A percentile compares a stretch with the other conserved stretches of the same genome.
Conservation (phyloP, 2,888 invertebrate genomes). For the Dichetophora obliterata region DNA sequence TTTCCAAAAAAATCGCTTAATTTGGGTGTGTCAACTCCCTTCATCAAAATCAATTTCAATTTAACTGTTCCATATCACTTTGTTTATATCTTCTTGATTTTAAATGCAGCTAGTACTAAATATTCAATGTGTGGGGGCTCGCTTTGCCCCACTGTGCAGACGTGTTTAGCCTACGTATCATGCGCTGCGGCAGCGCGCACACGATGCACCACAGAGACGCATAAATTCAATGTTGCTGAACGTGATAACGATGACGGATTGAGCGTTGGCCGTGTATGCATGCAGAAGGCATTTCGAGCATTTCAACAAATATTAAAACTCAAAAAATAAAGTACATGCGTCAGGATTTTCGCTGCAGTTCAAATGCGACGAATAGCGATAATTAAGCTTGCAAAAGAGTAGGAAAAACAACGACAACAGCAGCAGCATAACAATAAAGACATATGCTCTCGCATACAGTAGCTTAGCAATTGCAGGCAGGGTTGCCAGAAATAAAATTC, state of each 20-base stretch:
- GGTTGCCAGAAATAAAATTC: too few relatives aligned
- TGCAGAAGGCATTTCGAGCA: not conserved
- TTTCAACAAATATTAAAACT: not conserved
- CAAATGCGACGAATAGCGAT: conserved; percentile 3
- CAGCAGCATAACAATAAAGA: not conserved
- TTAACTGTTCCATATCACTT: too few relatives aligned
- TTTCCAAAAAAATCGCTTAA: too few relatives aligned
- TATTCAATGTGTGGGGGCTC: too few relatives aligned
- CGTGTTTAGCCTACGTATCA: conserved; percentile 20
- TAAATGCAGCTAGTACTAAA: too few relatives aligned
- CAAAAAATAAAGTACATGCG: not conserved
- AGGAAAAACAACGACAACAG: conserved; percentile 2
- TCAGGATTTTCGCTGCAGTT: not conserved
- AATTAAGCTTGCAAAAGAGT: conserved; percentile 23
- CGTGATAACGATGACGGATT: conserved; percentile 47
- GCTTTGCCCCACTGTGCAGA: conserved; percentile 15
- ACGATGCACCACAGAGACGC: conserved; percentile 16
- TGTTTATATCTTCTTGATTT: too few relatives aligned
- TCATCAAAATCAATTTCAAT: too few relatives aligned
- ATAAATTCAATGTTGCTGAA: conserved; percentile 49
- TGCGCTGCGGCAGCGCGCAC: conserved; percentile 4
- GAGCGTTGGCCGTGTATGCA: not conserved
- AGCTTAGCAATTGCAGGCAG: too few relatives aligned
- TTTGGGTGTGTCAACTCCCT: too few relatives aligned
- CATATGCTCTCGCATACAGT: too few relatives aligned